A percentile compares a stretch with the other conserved stretches of the same genome.
phyloP scores from a whole-genome alignment of 2,888 invertebrate species.

The Bedellia somnulentella region DNA sequence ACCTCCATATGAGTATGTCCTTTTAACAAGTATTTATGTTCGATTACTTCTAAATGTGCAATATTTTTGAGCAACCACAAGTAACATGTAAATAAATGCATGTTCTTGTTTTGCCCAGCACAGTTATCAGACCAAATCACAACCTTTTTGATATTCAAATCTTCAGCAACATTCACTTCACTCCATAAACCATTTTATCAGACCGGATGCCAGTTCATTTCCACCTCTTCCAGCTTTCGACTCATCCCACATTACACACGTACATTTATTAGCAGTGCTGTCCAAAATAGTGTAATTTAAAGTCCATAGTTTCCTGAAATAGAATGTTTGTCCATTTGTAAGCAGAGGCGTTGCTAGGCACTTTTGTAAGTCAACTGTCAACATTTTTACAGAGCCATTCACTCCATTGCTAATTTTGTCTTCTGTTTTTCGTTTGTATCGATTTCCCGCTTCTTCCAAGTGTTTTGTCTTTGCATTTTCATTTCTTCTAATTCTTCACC shows the following conservation, averaged over 20 bases:
- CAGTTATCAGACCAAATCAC: constrained; percentile 1
- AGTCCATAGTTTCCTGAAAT: constrained; percentile 1
- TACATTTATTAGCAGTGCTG: neutral
- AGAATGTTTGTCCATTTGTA: neutral
- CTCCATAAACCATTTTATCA: neutral
- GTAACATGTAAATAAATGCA: neutral
- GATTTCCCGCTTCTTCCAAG: neutral
- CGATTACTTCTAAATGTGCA: neutral
- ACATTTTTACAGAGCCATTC: constrained; percentile 3
- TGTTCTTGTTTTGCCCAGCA: neutral
- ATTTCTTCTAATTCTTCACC: constrained; percentile 4
- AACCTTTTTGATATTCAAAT: too few species aligned
- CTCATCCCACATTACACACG: constrained; percentile 2
- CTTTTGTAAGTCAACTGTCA: constrained; percentile 4
- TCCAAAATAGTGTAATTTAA: neutral
- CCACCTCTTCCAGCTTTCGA: neutral
- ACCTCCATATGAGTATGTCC: constrained; percentile 1
- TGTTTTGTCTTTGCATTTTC: neutral
- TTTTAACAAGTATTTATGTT: constrained; percentile 1
- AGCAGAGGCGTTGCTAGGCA: neutral
- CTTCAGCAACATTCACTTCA: neutral
- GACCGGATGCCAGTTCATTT: neutral
- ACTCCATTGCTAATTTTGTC: neutral
- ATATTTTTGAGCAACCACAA: neutral
- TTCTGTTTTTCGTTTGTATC: neutral